Percentiles rank a stretch among this genome's conserved stretches.
Evolutionary conservation across 2,888 invertebrate genomes (phyloP).

Genomic region (Loripinus fragilis): DNA sequence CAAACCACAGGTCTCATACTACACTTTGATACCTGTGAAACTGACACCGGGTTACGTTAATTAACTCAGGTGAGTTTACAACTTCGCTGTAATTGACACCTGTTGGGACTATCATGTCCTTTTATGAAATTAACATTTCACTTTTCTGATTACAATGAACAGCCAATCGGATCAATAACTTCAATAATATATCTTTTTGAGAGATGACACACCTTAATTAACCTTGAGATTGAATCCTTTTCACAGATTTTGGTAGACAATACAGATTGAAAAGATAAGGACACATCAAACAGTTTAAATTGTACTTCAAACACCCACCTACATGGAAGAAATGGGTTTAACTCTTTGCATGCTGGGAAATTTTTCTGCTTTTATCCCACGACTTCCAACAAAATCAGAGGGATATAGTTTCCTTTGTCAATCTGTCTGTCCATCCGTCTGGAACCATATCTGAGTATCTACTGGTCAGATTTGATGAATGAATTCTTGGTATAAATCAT

Average conservation of each 20-base stretch:
- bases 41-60: slow-evolving; percentile 14
- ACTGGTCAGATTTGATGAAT: too few relatives aligned
- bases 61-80: slow-evolving; percentile 21
- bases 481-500: too few relatives aligned
- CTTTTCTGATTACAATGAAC: slow-evolving; percentile 4
- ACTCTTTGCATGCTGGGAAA: too few relatives aligned
- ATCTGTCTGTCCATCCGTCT: too few relatives aligned
- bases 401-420: too few relatives aligned
- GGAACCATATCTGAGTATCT: too few relatives aligned
- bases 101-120: slow-evolving; percentile 5
- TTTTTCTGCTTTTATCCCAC: too few relatives aligned
- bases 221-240: not conserved
- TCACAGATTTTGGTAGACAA: not conserved
- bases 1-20: slow-evolving; percentile 13
- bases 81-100: slow-evolving; percentile 7
- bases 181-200: slow-evolving; percentile 2
- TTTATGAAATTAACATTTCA: not conserved
- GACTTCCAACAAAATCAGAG: too few relatives aligned
- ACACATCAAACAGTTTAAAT: not conserved
- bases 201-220: slow-evolving; percentile 4
- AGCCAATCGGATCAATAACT: not conserved
- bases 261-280: not conserved
- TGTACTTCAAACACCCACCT: not conserved
- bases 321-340: not conserved
- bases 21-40: slow-evolving; percentile 14